These are phyloP conservation scores for Caenorhabditis sinica DNA, from an alignment of 2,888 invertebrate genomes.

Conservation along the genomic window DNA sequence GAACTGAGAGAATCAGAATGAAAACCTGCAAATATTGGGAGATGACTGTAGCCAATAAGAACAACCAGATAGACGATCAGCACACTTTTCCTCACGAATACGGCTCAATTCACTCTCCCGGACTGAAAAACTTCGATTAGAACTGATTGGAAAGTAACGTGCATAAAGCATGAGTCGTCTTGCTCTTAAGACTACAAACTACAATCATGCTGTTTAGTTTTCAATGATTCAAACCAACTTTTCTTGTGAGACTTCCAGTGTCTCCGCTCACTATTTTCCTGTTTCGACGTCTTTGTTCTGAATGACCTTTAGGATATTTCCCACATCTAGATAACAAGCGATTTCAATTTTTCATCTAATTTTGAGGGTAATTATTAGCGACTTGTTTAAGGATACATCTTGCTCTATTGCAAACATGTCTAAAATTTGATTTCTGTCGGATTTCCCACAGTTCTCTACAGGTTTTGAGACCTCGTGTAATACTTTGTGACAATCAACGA, in stretches of 20 bases:
- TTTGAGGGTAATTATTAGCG: too few species aligned
- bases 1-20: not conserved
- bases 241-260: constrained; percentile 25
- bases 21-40: constrained; percentile 68
- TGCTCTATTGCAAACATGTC: too few species aligned
- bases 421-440: too few species aligned
- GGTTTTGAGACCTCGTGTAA: too few species aligned
- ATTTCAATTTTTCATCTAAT: too few species aligned
- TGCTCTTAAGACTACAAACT: not conserved
- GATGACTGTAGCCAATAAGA: constrained; percentile 65
- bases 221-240: constrained; percentile 33
- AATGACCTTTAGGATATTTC: too few species aligned
- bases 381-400: too few species aligned
- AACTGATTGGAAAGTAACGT: not conserved
- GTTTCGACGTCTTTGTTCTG: constrained; percentile 37
- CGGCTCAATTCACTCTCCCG: constrained; percentile 59
- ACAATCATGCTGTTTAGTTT: constrained; percentile 22
- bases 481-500: too few species aligned
- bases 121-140: constrained; percentile 62
- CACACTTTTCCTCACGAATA: constrained; percentile 63
- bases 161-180: constrained; percentile 26
- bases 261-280: constrained; percentile 44
- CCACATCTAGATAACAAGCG: too few species aligned
- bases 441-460: too few species aligned
- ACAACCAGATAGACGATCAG: constrained; percentile 68